Percentiles rank a stretch among this genome's conserved stretches.
phyloP scores from a whole-genome alignment of 92 coral and sea anemone species.

The Zoanthus solanderi region DNA sequence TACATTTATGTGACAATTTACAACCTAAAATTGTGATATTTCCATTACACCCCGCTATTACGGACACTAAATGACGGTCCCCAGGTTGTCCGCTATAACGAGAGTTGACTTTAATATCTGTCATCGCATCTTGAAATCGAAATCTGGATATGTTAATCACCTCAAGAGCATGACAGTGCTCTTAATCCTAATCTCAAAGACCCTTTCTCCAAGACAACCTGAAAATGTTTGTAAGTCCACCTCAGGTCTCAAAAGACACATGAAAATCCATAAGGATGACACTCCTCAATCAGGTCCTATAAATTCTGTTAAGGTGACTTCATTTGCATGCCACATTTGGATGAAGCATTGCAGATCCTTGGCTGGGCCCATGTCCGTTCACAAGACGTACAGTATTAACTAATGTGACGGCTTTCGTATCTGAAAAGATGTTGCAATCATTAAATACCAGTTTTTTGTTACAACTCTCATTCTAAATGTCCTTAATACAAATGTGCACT shows the following conservation, averaged over 20 bases:
- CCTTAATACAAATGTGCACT: no score
- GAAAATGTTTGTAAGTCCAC: neutral
- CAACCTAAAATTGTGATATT: no score
- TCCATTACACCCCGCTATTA: no score
- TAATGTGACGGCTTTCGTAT: no score
- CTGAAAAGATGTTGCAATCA: no score
- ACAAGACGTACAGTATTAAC: no score
- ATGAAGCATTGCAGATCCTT: neutral
- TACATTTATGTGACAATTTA: no score
- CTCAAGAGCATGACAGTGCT: neutral
- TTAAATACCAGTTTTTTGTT: no score
- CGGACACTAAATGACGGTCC: no score
- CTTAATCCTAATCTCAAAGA: neutral
- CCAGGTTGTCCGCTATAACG: no score
- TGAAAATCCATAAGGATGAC: neutral
- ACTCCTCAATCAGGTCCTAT: slow-evolving; percentile 1
- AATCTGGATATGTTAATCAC: neutral
- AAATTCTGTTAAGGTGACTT: neutral
- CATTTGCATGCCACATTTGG: neutral
- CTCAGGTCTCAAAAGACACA: neutral
- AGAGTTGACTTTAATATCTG: neutral
- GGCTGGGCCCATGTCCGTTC: no score
- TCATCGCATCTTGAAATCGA: neutral
- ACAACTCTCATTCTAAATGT: no score
- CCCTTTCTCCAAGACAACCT: neutral